phyloP scores from a whole-genome alignment of 2,797 vertebrate genomes.

The Macrochelys suwanniensis region DNA sequence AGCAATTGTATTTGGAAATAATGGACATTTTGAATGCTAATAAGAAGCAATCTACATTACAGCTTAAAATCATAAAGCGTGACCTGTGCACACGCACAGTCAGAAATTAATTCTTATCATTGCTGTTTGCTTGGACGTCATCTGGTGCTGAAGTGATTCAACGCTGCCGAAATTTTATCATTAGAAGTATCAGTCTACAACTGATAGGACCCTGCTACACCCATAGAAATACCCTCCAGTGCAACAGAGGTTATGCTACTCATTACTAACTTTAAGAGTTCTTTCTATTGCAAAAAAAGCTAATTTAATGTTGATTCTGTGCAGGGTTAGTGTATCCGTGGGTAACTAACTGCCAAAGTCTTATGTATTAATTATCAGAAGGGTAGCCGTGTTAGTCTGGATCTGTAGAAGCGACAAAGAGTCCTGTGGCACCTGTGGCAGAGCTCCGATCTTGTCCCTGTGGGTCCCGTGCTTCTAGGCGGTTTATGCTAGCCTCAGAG shows the following conservation, averaged over 20 bases:
- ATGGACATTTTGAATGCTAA: neutral
- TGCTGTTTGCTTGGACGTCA: constrained; percentile 12
- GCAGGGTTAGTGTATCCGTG: neutral
- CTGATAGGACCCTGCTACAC: neutral
- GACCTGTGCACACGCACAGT: neutral
- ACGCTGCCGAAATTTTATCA: neutral
- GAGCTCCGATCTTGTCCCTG: too few relatives aligned
- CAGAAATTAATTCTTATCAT: constrained; percentile 7
- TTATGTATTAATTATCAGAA: neutral
- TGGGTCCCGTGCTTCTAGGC: too few relatives aligned
- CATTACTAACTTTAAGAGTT: neutral
- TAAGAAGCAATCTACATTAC: neutral
- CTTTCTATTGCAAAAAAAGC: neutral
- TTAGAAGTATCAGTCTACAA: neutral
- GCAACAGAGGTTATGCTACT: neutral
- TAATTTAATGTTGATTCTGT: neutral
- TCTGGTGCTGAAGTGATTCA: constrained; percentile 29
- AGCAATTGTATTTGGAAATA: neutral
- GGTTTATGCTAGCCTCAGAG: too few relatives aligned
- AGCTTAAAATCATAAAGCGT: constrained; percentile 8
- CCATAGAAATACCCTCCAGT: neutral
- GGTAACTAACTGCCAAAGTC: neutral
- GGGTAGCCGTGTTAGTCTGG: too few relatives aligned
- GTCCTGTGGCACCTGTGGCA: too few relatives aligned
- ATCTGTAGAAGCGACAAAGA: too few relatives aligned